Percentiles rank a stretch among this genome's conserved stretches.
phyloP scores from a whole-genome alignment of 2,888 invertebrate species.

The Congeria kusceri region DNA sequence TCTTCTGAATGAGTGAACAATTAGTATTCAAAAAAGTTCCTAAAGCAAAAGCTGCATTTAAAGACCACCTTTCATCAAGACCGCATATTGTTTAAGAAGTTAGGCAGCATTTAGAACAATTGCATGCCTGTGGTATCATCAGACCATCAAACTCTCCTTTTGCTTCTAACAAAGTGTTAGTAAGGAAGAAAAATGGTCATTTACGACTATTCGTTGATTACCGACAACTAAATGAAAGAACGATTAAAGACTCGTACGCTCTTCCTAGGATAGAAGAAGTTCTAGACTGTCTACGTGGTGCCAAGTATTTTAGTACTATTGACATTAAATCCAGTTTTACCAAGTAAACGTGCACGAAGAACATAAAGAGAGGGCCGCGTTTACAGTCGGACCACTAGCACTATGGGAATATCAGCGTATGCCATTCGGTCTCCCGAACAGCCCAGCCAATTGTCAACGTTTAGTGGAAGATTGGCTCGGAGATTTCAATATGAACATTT shows the following conservation, averaged over 20 bases:
- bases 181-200: constrained; percentile 45
- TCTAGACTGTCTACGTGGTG: constrained; percentile 15
- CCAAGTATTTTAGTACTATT: constrained; percentile 13
- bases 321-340: constrained; percentile 52
- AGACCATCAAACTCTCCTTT: constrained; percentile 43
- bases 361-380: constrained; percentile 54
- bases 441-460: constrained; percentile 50
- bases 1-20: too few species aligned
- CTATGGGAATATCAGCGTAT: constrained; percentile 48
- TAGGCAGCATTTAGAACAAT: constrained; percentile 45
- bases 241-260: constrained; percentile 56
- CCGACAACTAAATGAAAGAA: constrained; percentile 39
- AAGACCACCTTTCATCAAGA: too few species aligned
- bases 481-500: constrained; percentile 45
- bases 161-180: constrained; percentile 46
- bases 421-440: constrained; percentile 46
- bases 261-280: constrained; percentile 58
- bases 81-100: constrained; percentile 55
- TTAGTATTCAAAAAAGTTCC: too few species aligned
- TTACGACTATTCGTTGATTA: constrained; percentile 55
- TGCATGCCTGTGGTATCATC: constrained; percentile 49
- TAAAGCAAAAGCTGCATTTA: too few species aligned
- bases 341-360: constrained; percentile 43
- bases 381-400: constrained; percentile 51
- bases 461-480: constrained; percentile 49